These are phyloP conservation scores for Bombus pyrosoma DNA, from an alignment of 1,140 invertebrate genomes.

Conservation along the genomic window DNA sequence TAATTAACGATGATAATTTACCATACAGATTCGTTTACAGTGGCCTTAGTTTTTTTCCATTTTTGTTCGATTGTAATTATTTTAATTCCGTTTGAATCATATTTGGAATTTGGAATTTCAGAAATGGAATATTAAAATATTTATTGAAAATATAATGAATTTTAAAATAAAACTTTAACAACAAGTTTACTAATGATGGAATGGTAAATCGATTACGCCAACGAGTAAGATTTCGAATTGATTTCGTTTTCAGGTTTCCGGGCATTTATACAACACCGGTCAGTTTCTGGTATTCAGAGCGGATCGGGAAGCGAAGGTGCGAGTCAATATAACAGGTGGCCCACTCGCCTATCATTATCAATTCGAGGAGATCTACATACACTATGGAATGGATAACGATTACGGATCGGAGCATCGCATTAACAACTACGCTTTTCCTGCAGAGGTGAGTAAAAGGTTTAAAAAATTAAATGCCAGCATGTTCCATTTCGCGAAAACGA, in stretches of 20 bases:
- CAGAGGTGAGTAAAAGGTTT: slow-evolving; percentile 88
- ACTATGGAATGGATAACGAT: slow-evolving; percentile 94
- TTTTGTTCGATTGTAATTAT: too few relatives aligned
- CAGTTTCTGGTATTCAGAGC: slow-evolving; percentile 95
- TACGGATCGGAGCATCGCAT: slow-evolving; percentile 97
- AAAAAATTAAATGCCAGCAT: background rate
- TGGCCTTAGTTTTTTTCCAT: too few relatives aligned
- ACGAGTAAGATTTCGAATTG: slow-evolving; percentile 20
- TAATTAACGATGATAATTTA: too few relatives aligned
- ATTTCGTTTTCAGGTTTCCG: slow-evolving; percentile 88
- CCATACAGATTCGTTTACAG: too few relatives aligned
- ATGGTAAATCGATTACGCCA: too few relatives aligned
- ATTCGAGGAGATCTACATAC: slow-evolving; percentile 97
- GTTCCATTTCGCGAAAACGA: background rate
- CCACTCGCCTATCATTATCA: slow-evolving; percentile 97
- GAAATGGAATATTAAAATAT: too few relatives aligned
- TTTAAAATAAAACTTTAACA: background rate
- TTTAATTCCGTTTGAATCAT: too few relatives aligned
- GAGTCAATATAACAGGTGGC: slow-evolving; percentile 96
- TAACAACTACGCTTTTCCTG: slow-evolving; percentile 95
- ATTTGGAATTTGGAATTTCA: too few relatives aligned
- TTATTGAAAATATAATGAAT: too few relatives aligned
- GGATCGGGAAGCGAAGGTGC: slow-evolving; percentile 92
- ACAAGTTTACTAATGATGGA: background rate
- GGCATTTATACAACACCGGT: slow-evolving; percentile 93